Percentiles rank a stretch among this genome's conserved stretches.
These are phyloP conservation scores for Cryptotis parvus DNA, from an alignment of 2,113 vertebrate species.

Conservation along the genomic window DNA sequence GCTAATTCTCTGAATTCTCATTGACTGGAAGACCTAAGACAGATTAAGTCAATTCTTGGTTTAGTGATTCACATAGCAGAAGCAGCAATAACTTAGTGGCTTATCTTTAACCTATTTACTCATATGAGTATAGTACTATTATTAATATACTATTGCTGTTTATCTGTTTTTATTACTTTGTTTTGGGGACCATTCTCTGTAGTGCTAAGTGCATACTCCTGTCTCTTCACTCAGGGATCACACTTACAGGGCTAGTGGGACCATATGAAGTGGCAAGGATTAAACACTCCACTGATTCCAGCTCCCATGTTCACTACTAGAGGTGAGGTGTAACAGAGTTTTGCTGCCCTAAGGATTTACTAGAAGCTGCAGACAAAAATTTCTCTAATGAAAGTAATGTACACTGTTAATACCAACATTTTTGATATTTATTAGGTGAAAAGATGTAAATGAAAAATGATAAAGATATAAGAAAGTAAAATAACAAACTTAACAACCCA, in stretches of 20 bases:
- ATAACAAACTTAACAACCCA: not conserved
- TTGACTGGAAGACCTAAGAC: not conserved
- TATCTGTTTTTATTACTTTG: not conserved
- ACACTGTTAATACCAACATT: not conserved
- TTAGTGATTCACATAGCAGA: too few species aligned
- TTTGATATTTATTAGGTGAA: not conserved
- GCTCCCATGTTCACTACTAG: too few species aligned
- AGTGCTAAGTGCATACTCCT: too few species aligned
- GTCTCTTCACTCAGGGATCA: too few species aligned
- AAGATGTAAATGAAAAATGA: too few species aligned
- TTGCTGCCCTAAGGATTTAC: not conserved
- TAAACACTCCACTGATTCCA: too few species aligned
- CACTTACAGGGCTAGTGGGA: too few species aligned
- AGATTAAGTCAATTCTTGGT: not conserved
- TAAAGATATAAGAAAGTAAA: constrained; percentile 42
- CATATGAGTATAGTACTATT: not conserved
- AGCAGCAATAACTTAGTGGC: not conserved
- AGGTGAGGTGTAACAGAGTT: not conserved
- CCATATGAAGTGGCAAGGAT: too few species aligned
- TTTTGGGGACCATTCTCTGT: too few species aligned
- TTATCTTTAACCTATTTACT: not conserved
- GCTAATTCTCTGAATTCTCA: not conserved
- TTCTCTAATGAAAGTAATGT: not conserved
- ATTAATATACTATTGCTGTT: not conserved
- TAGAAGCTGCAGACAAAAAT: not conserved